phyloP scores from a whole-genome alignment of 2,113 vertebrate genomes.

The Paracanthobrama guichenoti region DNA sequence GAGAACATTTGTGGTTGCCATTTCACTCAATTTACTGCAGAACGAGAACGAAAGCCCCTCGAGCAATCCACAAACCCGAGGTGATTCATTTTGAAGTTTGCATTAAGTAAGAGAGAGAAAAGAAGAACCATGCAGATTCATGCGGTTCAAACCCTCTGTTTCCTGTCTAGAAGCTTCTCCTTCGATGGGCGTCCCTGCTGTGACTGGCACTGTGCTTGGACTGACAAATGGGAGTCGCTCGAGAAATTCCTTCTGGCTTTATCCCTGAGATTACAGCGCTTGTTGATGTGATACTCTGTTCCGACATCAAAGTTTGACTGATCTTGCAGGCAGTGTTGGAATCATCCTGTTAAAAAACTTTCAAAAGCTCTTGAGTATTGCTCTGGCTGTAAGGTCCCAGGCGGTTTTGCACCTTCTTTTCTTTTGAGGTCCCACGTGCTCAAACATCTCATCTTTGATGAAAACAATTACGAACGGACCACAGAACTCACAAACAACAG shows the following conservation, averaged over 20 bases:
- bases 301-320: constrained; percentile 69
- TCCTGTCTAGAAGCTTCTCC: constrained; percentile 14
- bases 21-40: background rate
- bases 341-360: constrained; percentile 62
- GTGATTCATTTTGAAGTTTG: constrained; percentile 2
- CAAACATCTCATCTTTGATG: constrained; percentile 25
- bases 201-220: constrained; percentile 48
- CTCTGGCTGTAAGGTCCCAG: constrained; percentile 24
- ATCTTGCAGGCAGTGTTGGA: constrained; percentile 62
- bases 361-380: constrained; percentile 1
- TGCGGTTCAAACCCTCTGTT: background rate
- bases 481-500: constrained; percentile 14
- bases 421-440: constrained; percentile 14
- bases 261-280: constrained; percentile 68
- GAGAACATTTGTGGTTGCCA: background rate
- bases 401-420: constrained; percentile 16
- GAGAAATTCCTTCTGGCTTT: constrained; percentile 61
- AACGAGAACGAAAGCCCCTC: background rate
- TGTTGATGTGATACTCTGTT: constrained; percentile 68
- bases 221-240: constrained; percentile 68
- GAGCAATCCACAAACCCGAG: background rate
- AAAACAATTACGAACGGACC: constrained; percentile 22
- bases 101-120: constrained; percentile 11
- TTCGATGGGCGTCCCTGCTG: constrained; percentile 21
- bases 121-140: background rate